These are phyloP conservation scores for Uropetala carovei DNA, from an alignment of 2,888 invertebrate species.

Conservation along the genomic window DNA sequence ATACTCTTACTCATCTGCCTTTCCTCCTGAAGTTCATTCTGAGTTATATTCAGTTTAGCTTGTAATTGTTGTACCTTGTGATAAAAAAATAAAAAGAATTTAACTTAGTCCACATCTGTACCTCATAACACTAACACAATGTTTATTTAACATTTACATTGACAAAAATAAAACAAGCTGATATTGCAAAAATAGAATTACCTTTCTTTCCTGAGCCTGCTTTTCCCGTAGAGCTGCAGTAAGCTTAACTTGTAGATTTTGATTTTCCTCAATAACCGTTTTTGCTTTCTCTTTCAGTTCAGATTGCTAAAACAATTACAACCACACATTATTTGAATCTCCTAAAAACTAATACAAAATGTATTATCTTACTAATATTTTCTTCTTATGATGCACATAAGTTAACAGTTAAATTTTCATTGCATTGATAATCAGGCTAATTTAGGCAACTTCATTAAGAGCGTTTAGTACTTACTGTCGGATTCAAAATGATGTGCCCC, in stretches of 20 bases:
- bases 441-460: not conserved
- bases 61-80: conserved; percentile 70
- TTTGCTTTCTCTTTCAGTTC: conserved; percentile 78
- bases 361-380: not conserved
- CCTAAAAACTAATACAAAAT: too few relatives aligned
- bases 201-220: conserved; percentile 83
- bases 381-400: not conserved
- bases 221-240: conserved; percentile 81
- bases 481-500: too few relatives aligned
- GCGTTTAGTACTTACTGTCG: too few relatives aligned
- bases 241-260: conserved; percentile 72
- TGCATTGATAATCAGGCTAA: not conserved
- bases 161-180: not conserved
- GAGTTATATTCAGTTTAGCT: conserved; percentile 80
- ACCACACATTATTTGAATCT: not conserved
- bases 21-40: conserved; percentile 88
- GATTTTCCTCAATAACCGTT: conserved; percentile 76
- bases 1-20: conserved; percentile 88
- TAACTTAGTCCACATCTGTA: not conserved
- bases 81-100: conserved; percentile 16
- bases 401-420: not conserved
- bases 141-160: too few relatives aligned
- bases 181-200: conserved; percentile 71
- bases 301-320: conserved; percentile 70
- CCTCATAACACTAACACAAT: too few relatives aligned